Base-by-base conservation (phyloP, 1,140 invertebrate species). In the Hetaerina americana region DNA sequence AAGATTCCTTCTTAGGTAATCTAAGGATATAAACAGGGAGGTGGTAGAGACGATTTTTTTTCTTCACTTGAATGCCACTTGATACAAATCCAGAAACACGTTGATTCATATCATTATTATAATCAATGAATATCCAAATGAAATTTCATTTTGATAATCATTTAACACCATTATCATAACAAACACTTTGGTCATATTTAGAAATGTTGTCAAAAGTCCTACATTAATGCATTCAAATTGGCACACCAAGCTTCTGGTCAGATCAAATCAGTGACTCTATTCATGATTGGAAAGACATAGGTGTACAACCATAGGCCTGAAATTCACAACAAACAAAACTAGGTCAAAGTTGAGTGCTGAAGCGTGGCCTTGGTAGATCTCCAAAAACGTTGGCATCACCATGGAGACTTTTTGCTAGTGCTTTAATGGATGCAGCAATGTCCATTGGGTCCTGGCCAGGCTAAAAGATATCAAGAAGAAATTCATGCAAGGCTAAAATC, bases 391-490 rank as follows among this genome's bases (percentile, higher is more conserved):
- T 80, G 29, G 87, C 82, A 81, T 92, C 91, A 74, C 91, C 92
- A 80, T 92, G 91, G 66, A 94, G 90, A 76, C 92, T 94, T 76
- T 90, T 88, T 49, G 92, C 92, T 75, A 95, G 79, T 25, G 92
- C 92, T 80, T 92, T 90, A 76, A 95, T 94, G 77, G 90, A 92
- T 49, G 92, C 92, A 74, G 91, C 91, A 77, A 95, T 94, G 77
- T 94, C 90, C 71, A 86, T 80, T 57, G 86, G 82, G 31, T 82
- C 75, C 28, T 78, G 76, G 3, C 74, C 72, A n/a, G 49, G 74
- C 75, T 68, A n/a, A n/a, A n/a, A n/a, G n/a, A n/a, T n/a, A n/a
- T n/a, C 74, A n/a, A n/a, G n/a, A n/a, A n/a, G n/a, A n/a, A n/a
- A n/a, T n/a, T n/a, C 68, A 76, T 76, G 66, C 72, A 79, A 75